Percentiles rank a stretch among this genome's conserved stretches.
These are phyloP conservation scores for Drosophila burlai DNA, from an alignment of 1,140 invertebrate genomes.

Conservation along the genomic window DNA sequence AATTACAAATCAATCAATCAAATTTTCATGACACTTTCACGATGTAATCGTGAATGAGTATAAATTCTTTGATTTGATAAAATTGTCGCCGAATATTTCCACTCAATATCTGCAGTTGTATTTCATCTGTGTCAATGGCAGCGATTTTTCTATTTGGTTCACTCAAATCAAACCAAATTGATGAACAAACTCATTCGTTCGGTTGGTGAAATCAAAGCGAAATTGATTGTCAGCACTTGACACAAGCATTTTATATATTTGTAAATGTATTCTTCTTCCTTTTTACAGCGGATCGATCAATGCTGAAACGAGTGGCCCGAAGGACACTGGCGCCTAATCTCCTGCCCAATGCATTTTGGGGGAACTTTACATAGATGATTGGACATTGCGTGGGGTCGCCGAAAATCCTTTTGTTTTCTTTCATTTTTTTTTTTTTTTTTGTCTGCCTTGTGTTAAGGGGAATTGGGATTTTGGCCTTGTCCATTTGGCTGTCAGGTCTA, in stretches of 20 bases:
- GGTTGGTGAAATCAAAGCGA: constrained; percentile 40
- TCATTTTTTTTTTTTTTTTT: constrained; percentile 16
- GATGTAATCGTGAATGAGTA: not conserved
- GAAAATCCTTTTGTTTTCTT: constrained; percentile 54
- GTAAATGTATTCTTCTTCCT: constrained; percentile 25
- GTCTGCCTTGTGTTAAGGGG: constrained; percentile 27
- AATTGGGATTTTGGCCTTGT: constrained; percentile 68
- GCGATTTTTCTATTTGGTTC: constrained; percentile 23
- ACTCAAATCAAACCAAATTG: constrained; percentile 40
- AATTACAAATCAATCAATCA: constrained; percentile 15
- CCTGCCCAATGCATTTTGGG: constrained; percentile 33
- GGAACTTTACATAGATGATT: constrained; percentile 72
- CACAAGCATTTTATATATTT: constrained; percentile 35
- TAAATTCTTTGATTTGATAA: constrained; percentile 4
- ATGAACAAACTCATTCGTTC: constrained; percentile 38
- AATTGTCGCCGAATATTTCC: not conserved
- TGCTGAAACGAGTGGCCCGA: constrained; percentile 46
- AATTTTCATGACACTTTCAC: not conserved
- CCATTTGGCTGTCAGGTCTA: constrained; percentile 48
- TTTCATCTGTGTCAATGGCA: constrained; percentile 23
- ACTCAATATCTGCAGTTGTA: constrained; percentile 10
- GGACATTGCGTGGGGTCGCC: constrained; percentile 23
- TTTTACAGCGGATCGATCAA: constrained; percentile 59
- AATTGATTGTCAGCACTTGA: constrained; percentile 57
- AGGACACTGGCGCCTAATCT: constrained; percentile 51